These are phyloP conservation scores for Lottia gigantea DNA, from an alignment of 2,888 invertebrate genomes.

Conservation along the genomic window DNA sequence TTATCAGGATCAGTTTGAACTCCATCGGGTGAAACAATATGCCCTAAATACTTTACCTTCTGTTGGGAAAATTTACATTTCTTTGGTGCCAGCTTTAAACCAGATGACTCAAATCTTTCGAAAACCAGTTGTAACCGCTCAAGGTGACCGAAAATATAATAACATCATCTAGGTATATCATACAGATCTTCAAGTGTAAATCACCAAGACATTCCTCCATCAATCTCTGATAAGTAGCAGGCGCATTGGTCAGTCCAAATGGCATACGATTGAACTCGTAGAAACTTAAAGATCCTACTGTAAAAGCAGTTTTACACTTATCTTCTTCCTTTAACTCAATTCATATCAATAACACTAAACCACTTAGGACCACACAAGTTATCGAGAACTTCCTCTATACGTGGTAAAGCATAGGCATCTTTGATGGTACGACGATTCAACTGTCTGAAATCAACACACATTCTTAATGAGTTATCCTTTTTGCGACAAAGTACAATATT, in stretches of 20 bases:
- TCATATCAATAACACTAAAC: slow-evolving; percentile 31
- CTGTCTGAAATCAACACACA: not conserved
- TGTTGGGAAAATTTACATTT: slow-evolving; percentile 11
- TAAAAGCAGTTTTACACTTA: slow-evolving; percentile 32
- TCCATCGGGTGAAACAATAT: slow-evolving; percentile 24
- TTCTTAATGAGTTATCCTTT: not conserved
- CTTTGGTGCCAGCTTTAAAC: too few species aligned
- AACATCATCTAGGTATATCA: too few species aligned
- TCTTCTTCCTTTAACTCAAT: slow-evolving; percentile 28
- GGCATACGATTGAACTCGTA: slow-evolving; percentile 25
- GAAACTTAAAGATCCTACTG: slow-evolving; percentile 27
- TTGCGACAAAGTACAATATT: too few species aligned
- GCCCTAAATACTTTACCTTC: slow-evolving; percentile 26
- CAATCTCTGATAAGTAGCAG: too few species aligned
- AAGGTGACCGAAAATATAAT: too few species aligned
- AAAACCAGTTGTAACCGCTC: slow-evolving; percentile 19
- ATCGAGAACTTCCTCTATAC: too few species aligned
- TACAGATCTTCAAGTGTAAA: too few species aligned
- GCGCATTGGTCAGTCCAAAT: not conserved
- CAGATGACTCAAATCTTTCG: too few species aligned
- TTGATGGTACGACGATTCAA: not conserved
- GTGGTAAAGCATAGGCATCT: too few species aligned
- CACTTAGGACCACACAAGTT: not conserved
- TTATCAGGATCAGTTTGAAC: slow-evolving; percentile 27
- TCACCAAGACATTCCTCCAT: too few species aligned